Percentiles rank a stretch among this genome's conserved stretches.
phyloP scores from a whole-genome alignment of 2,797 vertebrate species.

The Somateria mollissima region DNA sequence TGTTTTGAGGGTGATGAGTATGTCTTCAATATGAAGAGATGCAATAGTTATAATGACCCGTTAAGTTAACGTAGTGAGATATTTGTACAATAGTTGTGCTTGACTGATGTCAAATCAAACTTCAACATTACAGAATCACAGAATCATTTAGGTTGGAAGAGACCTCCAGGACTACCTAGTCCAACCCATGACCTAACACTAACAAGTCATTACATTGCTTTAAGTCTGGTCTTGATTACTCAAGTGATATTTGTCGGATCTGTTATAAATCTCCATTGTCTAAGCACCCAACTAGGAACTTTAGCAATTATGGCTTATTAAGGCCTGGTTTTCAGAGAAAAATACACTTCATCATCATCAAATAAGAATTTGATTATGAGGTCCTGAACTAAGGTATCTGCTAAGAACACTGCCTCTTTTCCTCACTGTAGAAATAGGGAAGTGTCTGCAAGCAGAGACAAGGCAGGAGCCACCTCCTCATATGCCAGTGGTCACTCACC shows the following conservation, averaged over 20 bases:
- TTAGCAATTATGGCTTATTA: neutral
- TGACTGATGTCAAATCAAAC: neutral
- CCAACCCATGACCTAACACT: too few species aligned
- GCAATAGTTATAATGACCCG: too few species aligned
- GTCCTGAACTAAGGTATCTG: neutral
- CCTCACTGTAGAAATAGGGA: neutral
- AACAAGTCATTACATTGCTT: neutral
- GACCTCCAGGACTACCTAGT: too few species aligned
- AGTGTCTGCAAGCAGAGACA: neutral
- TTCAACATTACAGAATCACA: neutral
- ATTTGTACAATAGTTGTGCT: neutral
- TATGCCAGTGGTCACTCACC: neutral
- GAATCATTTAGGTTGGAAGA: too few species aligned
- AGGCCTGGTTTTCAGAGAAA: neutral
- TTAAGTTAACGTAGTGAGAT: neutral
- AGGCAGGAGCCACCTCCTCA: neutral
- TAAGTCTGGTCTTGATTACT: neutral
- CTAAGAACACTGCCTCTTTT: neutral
- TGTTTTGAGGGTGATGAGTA: neutral
- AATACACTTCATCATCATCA: neutral
- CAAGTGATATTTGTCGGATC: neutral
- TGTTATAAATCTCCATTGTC: neutral
- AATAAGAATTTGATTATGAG: neutral
- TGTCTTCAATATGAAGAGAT: neutral
- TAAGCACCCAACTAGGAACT: neutral